Conservation (phyloP, 2,113 vertebrate species). For the Nibea albiflora region DNA sequence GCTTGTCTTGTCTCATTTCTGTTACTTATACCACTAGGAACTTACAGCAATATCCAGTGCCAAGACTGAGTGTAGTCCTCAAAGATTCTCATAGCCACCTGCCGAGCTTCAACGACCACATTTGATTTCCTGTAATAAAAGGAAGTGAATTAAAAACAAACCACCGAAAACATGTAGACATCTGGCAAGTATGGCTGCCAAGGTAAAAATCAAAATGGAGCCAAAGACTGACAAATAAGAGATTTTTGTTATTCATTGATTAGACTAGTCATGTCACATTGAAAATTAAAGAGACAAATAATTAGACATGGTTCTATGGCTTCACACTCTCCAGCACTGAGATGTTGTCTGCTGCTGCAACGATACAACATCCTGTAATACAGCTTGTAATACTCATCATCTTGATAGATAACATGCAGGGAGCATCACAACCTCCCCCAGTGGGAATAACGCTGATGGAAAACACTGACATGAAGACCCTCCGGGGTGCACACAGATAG, state of each 20-base stretch:
- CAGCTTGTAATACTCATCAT: conserved; percentile 1
- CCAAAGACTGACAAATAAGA: no score
- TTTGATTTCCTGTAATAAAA: conserved; percentile 87
- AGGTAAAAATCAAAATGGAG: no score
- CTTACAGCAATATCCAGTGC: conserved; percentile 97
- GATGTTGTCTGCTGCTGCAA: background rate
- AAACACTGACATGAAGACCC: conserved; percentile 15
- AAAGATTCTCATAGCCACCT: conserved; percentile 95
- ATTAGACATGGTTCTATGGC: background rate
- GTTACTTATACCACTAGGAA: background rate
- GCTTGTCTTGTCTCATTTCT: background rate
- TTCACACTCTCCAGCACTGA: background rate
- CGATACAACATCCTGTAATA: background rate
- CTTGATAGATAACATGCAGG: conserved; percentile 1
- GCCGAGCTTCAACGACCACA: conserved; percentile 87
- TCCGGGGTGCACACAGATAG: background rate
- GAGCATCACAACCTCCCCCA: background rate
- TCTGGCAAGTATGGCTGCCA: no score
- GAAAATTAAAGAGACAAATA: background rate
- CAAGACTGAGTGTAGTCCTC: conserved; percentile 96
- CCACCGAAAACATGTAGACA: background rate
- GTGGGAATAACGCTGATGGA: background rate
- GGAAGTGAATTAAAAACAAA: conserved; percentile 21
- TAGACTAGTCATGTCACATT: background rate
- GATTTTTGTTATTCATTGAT: background rate